Evolutionary conservation across 2,113 vertebrate genomes (phyloP).

Genomic region (Zootoca vivipara): DNA sequence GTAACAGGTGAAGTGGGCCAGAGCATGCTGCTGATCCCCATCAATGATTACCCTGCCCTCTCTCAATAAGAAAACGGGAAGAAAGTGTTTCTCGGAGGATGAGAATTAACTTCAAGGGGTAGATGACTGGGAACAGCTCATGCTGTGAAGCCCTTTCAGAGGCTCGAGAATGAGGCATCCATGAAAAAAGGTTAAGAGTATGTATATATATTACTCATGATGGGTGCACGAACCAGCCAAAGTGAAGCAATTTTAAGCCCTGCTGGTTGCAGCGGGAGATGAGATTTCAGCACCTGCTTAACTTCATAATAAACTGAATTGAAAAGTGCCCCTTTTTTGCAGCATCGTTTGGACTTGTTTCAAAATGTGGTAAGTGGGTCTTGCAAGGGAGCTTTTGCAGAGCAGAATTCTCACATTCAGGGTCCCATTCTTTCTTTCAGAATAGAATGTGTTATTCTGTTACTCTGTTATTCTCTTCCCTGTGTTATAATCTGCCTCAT

Average conservation of each 20-base stretch:
- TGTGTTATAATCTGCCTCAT: too few relatives aligned
- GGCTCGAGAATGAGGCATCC: not conserved
- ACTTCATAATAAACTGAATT: too few relatives aligned
- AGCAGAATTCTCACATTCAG: too few relatives aligned
- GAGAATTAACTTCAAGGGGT: fast-evolving
- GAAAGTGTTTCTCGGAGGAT: not conserved
- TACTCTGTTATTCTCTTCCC: too few relatives aligned
- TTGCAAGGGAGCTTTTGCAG: too few relatives aligned
- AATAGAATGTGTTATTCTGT: too few relatives aligned
- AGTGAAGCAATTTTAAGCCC: not conserved
- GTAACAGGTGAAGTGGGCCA: not conserved
- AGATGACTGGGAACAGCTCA: not conserved
- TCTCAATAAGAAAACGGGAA: not conserved
- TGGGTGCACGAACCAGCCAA: not conserved
- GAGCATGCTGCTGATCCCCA: not conserved
- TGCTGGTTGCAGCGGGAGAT: too few relatives aligned
- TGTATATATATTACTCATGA: not conserved
- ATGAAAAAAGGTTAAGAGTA: not conserved
- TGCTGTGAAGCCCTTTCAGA: not conserved
- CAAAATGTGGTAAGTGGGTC: not conserved
- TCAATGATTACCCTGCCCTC: not conserved
- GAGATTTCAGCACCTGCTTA: not conserved
- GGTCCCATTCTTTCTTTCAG: too few relatives aligned
- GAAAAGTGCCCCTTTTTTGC: too few relatives aligned
- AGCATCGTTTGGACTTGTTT: not conserved